These are phyloP conservation scores for Leptoteleia sp. DNA, from an alignment of 1,140 invertebrate species.

Conservation along the genomic window DNA sequence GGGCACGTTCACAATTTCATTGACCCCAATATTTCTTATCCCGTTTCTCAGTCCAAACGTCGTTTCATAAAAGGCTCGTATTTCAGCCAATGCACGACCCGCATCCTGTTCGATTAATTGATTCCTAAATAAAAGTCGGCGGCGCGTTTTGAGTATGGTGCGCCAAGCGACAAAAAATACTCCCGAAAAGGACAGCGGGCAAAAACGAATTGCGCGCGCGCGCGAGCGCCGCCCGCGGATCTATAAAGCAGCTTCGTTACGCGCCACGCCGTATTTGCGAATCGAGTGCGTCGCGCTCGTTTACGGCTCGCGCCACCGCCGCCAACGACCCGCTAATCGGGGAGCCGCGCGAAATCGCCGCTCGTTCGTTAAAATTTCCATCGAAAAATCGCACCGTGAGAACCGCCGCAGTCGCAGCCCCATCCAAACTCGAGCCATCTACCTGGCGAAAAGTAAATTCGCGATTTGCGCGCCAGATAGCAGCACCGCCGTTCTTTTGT, in stretches of 20 bases:
- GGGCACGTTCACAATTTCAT: too few relatives aligned
- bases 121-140: slow-evolving; percentile 47
- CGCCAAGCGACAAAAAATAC: slow-evolving; percentile 14
- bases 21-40: too few relatives aligned
- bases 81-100: too few relatives aligned
- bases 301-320: slow-evolving; percentile 11
- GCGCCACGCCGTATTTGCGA: slow-evolving; percentile 33
- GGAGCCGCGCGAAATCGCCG: slow-evolving; percentile 16
- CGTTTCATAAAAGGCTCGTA: too few relatives aligned
- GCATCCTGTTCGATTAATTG: slow-evolving; percentile 60
- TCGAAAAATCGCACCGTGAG: slow-evolving; percentile 37
- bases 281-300: slow-evolving; percentile 32
- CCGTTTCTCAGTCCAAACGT: too few relatives aligned
- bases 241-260: slow-evolving; percentile 36
- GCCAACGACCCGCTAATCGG: slow-evolving; percentile 25
- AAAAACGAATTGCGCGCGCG: slow-evolving; percentile 27
- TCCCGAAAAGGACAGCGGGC: slow-evolving; percentile 27
- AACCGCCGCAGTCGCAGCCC: slow-evolving; percentile 19
- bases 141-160: slow-evolving; percentile 35
- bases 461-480: slow-evolving; percentile 30
- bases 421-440: slow-evolving; percentile 31
- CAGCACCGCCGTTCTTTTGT: slow-evolving; percentile 29
- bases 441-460: slow-evolving; percentile 35
- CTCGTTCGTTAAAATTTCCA: slow-evolving; percentile 25
- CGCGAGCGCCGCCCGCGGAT: too few relatives aligned